Percentiles rank a stretch among this genome's conserved stretches.
phyloP scores from a whole-genome alignment of 1,140 invertebrate species.

The Geopemphigus sp. region DNA sequence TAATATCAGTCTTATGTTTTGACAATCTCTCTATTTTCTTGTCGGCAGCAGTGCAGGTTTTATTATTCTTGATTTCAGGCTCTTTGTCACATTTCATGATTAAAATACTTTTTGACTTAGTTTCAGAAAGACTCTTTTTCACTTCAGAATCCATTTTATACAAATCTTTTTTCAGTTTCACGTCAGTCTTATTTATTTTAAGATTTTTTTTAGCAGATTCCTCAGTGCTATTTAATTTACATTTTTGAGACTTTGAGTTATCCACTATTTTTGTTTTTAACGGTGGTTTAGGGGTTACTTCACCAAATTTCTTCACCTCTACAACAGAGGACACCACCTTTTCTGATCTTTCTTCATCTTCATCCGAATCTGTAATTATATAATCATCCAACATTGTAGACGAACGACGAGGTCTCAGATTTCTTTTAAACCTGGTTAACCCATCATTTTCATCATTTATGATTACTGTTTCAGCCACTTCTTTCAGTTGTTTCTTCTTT shows the following conservation, averaged over 20 bases:
- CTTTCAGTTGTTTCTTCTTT: constrained; percentile 22
- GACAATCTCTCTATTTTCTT: constrained; percentile 49
- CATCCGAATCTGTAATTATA: constrained; percentile 44
- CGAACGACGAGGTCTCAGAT: constrained; percentile 38
- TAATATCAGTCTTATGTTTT: constrained; percentile 54
- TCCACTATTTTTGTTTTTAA: neutral
- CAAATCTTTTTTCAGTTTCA: constrained; percentile 48
- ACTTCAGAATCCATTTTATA: constrained; percentile 39
- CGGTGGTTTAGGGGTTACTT: neutral
- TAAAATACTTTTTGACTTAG: constrained; percentile 32
- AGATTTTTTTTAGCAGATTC: constrained; percentile 39
- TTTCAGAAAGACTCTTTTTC: constrained; percentile 17
- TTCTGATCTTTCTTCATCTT: neutral
- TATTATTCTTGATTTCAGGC: constrained; percentile 44
- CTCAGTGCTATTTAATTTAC: neutral
- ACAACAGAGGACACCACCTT: too few species aligned
- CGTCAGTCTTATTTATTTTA: constrained; percentile 47
- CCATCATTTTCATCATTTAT: neutral
- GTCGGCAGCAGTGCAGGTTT: constrained; percentile 33
- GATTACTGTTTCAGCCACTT: neutral
- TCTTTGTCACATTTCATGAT: constrained; percentile 45
- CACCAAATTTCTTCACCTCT: neutral
- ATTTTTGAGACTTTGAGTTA: neutral
- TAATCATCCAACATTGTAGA: constrained; percentile 42
- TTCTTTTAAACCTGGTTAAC: neutral